Base-by-base conservation (phyloP, 2,113 vertebrate genomes). In the Chlamydotis undulata region DNA sequence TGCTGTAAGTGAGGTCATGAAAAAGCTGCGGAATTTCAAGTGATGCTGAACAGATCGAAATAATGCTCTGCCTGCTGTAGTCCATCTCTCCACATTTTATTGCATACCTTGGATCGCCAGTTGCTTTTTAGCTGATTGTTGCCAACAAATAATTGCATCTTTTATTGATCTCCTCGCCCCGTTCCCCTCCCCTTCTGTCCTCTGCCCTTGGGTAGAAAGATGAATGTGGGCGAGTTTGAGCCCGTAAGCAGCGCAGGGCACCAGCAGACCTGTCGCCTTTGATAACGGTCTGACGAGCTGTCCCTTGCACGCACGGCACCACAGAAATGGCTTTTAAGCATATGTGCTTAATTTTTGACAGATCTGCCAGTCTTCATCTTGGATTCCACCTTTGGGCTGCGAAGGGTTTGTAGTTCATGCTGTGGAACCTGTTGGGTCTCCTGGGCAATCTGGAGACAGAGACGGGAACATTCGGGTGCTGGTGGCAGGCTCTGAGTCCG, bases 71-170 rank as follows among this genome's bases (percentile, higher is more conserved):
- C 37, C 68, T 75, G 70, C 14, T 31, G 37, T 28, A 57, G 57
- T 37, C 52, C 76, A 21, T 31, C 77, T 77, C 49, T 24, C 45
- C 39, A 4, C 16, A 2, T 41, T 92, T 68, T 49, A 28, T 28
- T 53, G 25, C 60, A 19, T 26, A 19, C 23, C 10, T 29, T 80
- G 74, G 64, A 57, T 65, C 94, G 33, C 77, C 83, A 37, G 89
- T 79, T 93, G 95, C 93, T 82, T 82, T 71, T 90, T 69, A 94
- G 89, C 76, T 93, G 82, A 57, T 89, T 70, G 94, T 56, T 75
- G 63, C 88, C 83, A 60, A 18, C 74, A 39, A 50, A 0, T 87
- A 83, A 95, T 67, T 86, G 65, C 88, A 59, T 76, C 41, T 83
- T 50, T n/a, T 39, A 89, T 86, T 65, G 68, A 39, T 86, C 65